Base-by-base conservation (phyloP, 1,140 invertebrate genomes). In the Scaptodrosophila lebanonensis region DNA sequence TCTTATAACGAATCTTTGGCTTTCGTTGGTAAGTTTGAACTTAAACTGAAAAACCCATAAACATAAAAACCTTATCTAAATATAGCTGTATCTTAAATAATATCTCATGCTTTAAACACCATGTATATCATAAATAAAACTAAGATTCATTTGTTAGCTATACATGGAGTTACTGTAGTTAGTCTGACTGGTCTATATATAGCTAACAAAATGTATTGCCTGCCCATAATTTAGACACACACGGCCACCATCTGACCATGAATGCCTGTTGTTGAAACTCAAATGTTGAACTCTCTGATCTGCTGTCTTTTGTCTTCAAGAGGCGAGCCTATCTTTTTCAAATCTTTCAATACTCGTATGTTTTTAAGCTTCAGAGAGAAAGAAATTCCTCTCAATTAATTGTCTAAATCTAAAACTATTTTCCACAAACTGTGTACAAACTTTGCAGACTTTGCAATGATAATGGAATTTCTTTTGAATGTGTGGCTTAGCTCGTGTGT, bases 1-100 rank as follows among this genome's bases (percentile, higher is more conserved):
- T 88, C 91, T 94, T 89, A 93, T 93, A 88, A 93, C 93, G 88
- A 94, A 94, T 91, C 93, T 93, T 90, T 94, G 92, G 92, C 91
- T 94, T 89, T 93, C 92, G 89, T 91, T 94, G 92, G 93, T 95
- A 92, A 94, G 93, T 93, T 89, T 89, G 84, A 89, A 90, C 86
- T 64, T 66, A 70, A 83, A 83, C 63, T 61, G 40, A 70, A 58
- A 60, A 60, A 45, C 51, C 53, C 42, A 76, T 68, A 63, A 63
- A 39, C 13, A 18, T n/a, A 53, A 52, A 68, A 58, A 27, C 52
- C 53, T 2, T 53, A 54, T 30, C 22, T 20, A 36, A 66, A 52
- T 36, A 66, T 51, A 47, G 22, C 35, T 32, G 53, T 69, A 66
- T 66, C 35, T 76, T 66, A 71, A 79, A 66, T 82, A 79, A 82